Base-by-base conservation (phyloP, 2,113 vertebrate species). In the Calyptomena viridis region DNA sequence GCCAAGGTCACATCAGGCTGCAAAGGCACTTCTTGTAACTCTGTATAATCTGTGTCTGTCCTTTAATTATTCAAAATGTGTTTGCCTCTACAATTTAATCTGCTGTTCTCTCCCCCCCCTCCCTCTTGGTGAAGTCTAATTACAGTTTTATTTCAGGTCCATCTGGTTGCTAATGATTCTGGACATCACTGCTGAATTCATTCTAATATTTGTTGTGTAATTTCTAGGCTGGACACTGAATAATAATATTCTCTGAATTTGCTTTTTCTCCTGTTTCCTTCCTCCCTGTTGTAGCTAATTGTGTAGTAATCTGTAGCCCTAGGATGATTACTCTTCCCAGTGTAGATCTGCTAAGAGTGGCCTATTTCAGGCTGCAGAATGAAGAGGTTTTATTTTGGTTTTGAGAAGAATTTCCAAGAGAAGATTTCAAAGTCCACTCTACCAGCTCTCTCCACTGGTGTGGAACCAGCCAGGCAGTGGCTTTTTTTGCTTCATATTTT, bases 71-170 rank as follows among this genome's bases (percentile, higher is more conserved):
- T 95, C 93, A 94, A 86, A 85, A 88, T 84, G 44, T 3, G 1
- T 93, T 90, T 87, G 71, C 91, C 85, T 96, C 81, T 89, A 64
- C 95, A 78, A 86, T 95, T 84, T 95, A 87, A 94, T 97, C 96
- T 94, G 62, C 96, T 81, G 87, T 83, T 95, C 96, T 92, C 86
- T 93, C 90, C 84, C 82, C 93, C 67, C 82, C 92, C 72, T 96
- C 94, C 79, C 71, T 93, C 78, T 75, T 94, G 69, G 58, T 80
- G 53, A 95, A 91, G 73, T 19, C 92, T 96, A 76, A 95, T 95
- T 90, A 87, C 86, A 96, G n/a, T 96, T 97, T 97, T 97, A 95
- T 98, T 98, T 89, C 96, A 98, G 98, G 97, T 97, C 94, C 96
- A 95, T 95, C 95, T 95, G 95, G 77, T 93, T 96, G 94, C 91